A percentile compares a stretch with the other conserved stretches of the same genome.
phyloP scores from a whole-genome alignment of 2,113 vertebrate species.

The Cervus canadensis region DNA sequence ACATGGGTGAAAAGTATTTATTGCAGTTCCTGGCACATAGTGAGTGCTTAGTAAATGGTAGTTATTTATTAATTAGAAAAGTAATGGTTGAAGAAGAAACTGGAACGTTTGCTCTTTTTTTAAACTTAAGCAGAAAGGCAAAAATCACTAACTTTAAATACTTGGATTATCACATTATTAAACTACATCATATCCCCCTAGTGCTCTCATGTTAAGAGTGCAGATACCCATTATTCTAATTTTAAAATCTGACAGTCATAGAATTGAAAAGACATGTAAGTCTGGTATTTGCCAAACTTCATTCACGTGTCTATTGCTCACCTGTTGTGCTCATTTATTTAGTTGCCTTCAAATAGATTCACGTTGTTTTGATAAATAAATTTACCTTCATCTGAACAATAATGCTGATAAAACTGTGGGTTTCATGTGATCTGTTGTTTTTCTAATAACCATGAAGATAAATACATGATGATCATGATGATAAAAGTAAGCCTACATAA shows the following conservation, averaged over 20 bases:
- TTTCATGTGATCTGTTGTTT: background rate
- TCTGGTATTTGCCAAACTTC: background rate
- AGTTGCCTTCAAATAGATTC: background rate
- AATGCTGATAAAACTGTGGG: background rate
- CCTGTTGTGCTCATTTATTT: background rate
- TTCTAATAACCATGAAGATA: slow-evolving; percentile 6
- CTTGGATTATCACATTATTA: background rate
- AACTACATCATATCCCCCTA: background rate
- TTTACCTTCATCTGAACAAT: background rate
- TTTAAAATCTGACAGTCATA: background rate
- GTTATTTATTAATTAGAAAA: slow-evolving; percentile 32
- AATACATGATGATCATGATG: background rate
- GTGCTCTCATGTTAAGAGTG: background rate
- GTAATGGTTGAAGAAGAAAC: background rate
- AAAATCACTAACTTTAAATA: background rate
- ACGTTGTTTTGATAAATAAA: slow-evolving; percentile 22
- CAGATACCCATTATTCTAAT: background rate
- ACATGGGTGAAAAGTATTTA: background rate
- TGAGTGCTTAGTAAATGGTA: background rate
- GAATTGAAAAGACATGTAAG: background rate
- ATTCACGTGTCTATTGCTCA: background rate
- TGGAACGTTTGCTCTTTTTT: background rate
- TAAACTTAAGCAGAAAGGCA: background rate
- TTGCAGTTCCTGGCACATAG: background rate
- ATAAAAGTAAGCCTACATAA: background rate